Evolutionary conservation across 2,113 vertebrate genomes (phyloP).

Genomic region (Choloepus hoffmanni): DNA sequence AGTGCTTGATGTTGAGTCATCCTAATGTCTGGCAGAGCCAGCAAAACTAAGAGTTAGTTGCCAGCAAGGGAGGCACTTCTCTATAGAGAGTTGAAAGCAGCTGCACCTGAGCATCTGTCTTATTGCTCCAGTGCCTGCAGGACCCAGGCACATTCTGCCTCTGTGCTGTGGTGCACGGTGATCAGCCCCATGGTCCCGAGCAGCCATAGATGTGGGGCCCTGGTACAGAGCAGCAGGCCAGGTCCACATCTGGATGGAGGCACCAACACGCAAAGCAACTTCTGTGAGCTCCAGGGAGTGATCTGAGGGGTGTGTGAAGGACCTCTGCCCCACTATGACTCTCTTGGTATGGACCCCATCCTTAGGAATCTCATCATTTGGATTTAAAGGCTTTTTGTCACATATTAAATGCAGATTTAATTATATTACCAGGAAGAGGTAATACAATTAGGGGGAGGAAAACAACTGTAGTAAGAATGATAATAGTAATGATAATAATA

Average conservation of each 20-base stretch:
- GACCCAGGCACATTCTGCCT: accelerated
- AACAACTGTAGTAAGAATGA: neutral
- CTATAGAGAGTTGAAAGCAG: neutral
- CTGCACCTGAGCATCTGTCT: too few relatives aligned
- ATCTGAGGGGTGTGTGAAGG: neutral
- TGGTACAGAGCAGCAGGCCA: accelerated
- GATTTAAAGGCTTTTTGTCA: neutral
- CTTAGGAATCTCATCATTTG: neutral
- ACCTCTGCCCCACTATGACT: neutral
- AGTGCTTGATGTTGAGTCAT: neutral
- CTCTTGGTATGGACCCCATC: neutral
- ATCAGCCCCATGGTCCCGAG: accelerated
- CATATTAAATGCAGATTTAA: neutral
- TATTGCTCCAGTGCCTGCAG: neutral
- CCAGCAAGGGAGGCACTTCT: neutral
- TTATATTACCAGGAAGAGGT: neutral
- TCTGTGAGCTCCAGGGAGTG: neutral
- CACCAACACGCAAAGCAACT: accelerated
- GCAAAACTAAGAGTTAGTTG: neutral
- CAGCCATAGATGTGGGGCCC: neutral
- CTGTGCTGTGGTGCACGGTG: accelerated
- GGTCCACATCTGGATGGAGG: neutral
- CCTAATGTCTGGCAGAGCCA: neutral
- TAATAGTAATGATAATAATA: neutral
- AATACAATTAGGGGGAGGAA: neutral